Percentiles rank a stretch among this genome's conserved stretches.
Conservation (phyloP, 1,140 invertebrate genomes). For the Euborellia annulipes region DNA sequence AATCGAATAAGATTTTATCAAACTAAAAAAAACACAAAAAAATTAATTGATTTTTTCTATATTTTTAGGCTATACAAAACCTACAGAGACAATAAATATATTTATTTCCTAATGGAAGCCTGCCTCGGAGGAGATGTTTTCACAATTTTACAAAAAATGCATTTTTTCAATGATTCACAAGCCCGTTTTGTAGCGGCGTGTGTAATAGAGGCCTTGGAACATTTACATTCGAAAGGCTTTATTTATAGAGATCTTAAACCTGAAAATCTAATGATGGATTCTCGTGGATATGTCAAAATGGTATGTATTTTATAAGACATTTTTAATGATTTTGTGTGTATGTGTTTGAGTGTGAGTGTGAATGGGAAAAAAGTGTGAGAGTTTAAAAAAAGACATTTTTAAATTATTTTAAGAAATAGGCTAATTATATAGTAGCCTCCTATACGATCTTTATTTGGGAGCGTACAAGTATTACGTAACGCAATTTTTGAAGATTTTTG, state of each 20-base stretch:
- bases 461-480: no score
- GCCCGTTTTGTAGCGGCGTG: conserved; percentile 81
- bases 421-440: no score
- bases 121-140: conserved; percentile 95
- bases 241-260: conserved; percentile 92
- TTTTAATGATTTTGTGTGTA: no score
- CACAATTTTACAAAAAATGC: conserved; percentile 66
- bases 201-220: conserved; percentile 81
- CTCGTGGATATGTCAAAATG: conserved; percentile 79
- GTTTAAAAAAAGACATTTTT: no score
- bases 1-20: not conserved
- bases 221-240: conserved; percentile 65
- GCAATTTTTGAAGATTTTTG: no score
- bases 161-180: conserved; percentile 69
- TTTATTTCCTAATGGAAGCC: conserved; percentile 94
- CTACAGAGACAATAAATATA: conserved; percentile 85
- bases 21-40: no score
- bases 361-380: no score
- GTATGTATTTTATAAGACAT: no score
- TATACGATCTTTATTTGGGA: no score
- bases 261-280: conserved; percentile 81
- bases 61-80: conserved; percentile 71
- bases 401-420: no score
- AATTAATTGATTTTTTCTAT: conserved; percentile 13
- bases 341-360: no score